A percentile compares a stretch with the other conserved stretches of the same genome.
These are phyloP conservation scores for Dipodomys stephensi DNA, from an alignment of 2,113 vertebrate species.

Conservation along the genomic window DNA sequence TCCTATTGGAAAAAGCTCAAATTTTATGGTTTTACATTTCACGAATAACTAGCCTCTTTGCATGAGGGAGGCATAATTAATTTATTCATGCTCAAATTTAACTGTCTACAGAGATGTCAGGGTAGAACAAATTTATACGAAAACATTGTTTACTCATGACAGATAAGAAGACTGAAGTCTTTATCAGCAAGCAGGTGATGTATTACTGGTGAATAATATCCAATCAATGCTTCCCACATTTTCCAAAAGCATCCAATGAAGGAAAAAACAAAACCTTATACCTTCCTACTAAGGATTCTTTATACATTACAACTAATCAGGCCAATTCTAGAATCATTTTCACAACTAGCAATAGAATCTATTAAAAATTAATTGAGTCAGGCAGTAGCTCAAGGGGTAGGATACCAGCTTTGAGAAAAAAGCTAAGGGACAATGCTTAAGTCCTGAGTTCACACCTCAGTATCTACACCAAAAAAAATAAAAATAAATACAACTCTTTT, in stretches of 20 bases:
- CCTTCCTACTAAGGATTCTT: neutral
- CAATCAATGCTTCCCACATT: slow-evolving; percentile 21
- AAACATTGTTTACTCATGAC: slow-evolving; percentile 50
- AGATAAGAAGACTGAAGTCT: slow-evolving; percentile 31
- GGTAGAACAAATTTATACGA: slow-evolving; percentile 51
- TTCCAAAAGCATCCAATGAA: slow-evolving; percentile 27
- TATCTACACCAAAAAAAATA: too few relatives aligned
- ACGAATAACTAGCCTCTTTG: slow-evolving; percentile 53
- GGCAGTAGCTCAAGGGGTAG: too few relatives aligned
- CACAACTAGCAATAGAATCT: neutral
- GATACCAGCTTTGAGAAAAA: too few relatives aligned
- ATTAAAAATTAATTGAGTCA: neutral
- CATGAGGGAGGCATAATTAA: slow-evolving; percentile 60
- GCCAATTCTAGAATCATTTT: slow-evolving; percentile 46
- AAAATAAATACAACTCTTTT: too few relatives aligned
- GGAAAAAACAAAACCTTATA: neutral
- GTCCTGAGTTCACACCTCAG: too few relatives aligned
- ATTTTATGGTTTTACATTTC: slow-evolving; percentile 44
- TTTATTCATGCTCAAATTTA: slow-evolving; percentile 31
- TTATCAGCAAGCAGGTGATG: neutral
- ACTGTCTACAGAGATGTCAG: neutral
- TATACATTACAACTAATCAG: neutral
- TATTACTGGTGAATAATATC: slow-evolving; percentile 49
- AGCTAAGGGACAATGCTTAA: too few relatives aligned
- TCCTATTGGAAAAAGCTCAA: slow-evolving; percentile 54